phyloP scores from a whole-genome alignment of 1,140 invertebrate genomes.

The Drosophila mayri region DNA sequence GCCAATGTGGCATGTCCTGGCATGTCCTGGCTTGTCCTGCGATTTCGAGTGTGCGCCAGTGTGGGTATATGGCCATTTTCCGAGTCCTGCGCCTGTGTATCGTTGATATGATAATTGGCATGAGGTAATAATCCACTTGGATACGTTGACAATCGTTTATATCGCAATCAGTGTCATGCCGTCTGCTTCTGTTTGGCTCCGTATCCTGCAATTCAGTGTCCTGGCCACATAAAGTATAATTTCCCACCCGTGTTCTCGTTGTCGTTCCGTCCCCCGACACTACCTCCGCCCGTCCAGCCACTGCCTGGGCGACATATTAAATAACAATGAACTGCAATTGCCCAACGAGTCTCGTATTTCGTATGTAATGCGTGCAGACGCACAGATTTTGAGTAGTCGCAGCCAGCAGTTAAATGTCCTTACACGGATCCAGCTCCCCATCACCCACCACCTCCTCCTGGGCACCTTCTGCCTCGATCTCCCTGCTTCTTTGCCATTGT shows the following conservation, averaged over 20 bases:
- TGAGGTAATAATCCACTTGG: constrained; percentile 83
- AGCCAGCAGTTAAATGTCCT: constrained; percentile 46
- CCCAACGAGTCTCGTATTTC: constrained; percentile 81
- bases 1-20: constrained; percentile 57
- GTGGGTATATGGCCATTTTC: constrained; percentile 35
- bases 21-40: constrained; percentile 40
- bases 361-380: constrained; percentile 82
- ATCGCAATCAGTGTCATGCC: constrained; percentile 82
- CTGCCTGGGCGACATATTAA: constrained; percentile 70
- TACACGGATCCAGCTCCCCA: constrained; percentile 7
- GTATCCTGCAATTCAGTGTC: constrained; percentile 53
- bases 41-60: constrained; percentile 32
- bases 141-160: constrained; percentile 84
- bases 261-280: constrained; percentile 4
- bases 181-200: constrained; percentile 60
- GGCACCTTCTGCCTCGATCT: neutral
- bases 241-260: constrained; percentile 56
- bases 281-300: constrained; percentile 21
- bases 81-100: constrained; percentile 59
- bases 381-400: constrained; percentile 77
- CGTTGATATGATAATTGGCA: constrained; percentile 84
- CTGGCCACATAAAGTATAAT: constrained; percentile 77
- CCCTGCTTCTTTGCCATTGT: constrained; percentile 46
- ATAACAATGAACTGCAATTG: constrained; percentile 84
- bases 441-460: constrained; percentile 7